Base-by-base conservation (phyloP, 2,797 vertebrate genomes). In the Anisognathus igniventris region DNA sequence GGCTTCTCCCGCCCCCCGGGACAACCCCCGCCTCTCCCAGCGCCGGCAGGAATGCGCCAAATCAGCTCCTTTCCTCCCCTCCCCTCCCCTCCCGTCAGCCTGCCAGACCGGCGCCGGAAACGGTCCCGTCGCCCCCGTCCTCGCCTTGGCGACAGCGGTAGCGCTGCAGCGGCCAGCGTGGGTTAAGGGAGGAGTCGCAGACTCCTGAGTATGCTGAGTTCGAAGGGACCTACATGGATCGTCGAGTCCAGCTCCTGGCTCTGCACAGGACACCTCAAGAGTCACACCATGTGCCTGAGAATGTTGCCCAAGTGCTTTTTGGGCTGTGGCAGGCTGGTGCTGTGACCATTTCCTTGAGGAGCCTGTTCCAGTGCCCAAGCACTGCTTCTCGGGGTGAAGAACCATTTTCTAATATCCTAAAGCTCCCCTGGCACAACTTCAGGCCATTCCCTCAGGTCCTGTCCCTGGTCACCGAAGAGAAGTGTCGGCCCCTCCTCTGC, bases 101-200 rank as follows among this genome's bases (percentile, higher is more conserved):
- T 28, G 11, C 19, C 5, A 0, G 16, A 4, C 22, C 3, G 14
- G 23, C 6, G 3, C 14, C 7, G 39, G 2, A 9, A 8, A 8
- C 13, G 1, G 4, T 25, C 12, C 27, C 30, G 12, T 60, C 18
- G 7, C 8, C 6, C 9, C 6, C 14, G 33, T 10, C 58, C 31
- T 61, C 54, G 75, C 22, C 45, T 31, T 23, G 42, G n/a, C 20
- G 9, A n/a, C 23, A 4, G 25, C 19, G 17, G 16, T 16, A 70
- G 28, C 39, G 0, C 22, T 2, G 10, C 23, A 6, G 44, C 6
- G 31, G 53, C 65, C 54, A 4, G 45, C 30, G 16, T 5, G 22
- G 17, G 15, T 53, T 31, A 18, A 17, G 16, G 12, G 14, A 15
- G n/a, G n/a, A 21, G 10, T 50, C 57, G 5, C 42, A 24, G 19